These are phyloP conservation scores for Tarsius wallacei DNA, from an alignment of 2,797 vertebrate species.

Conservation along the genomic window DNA sequence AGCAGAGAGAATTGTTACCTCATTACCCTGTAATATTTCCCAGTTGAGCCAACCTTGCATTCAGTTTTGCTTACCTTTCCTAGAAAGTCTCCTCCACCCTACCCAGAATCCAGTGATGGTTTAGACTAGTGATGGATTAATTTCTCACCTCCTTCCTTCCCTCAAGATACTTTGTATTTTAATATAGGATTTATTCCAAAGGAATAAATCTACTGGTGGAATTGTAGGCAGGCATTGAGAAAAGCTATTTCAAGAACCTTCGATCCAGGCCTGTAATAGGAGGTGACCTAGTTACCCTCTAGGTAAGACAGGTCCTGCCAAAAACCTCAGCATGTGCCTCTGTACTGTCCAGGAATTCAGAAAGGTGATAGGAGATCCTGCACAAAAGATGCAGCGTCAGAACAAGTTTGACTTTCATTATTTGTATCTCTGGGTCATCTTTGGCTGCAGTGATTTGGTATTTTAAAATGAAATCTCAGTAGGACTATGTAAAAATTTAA, in stretches of 20 bases:
- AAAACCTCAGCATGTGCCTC: not conserved
- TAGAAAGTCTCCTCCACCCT: not conserved
- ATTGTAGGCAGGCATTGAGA: not conserved
- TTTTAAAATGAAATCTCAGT: slow-evolving; percentile 70
- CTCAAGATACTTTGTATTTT: slow-evolving; percentile 40
- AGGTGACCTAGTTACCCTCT: slow-evolving; percentile 65
- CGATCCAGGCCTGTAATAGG: not conserved
- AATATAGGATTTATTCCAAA: slow-evolving; percentile 57
- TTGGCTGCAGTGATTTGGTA: not conserved
- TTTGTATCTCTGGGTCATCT: slow-evolving; percentile 69
- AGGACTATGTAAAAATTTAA: not conserved
- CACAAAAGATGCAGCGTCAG: slow-evolving; percentile 11
- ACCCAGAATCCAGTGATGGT: not conserved
- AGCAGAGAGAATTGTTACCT: not conserved
- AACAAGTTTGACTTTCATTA: slow-evolving; percentile 61
- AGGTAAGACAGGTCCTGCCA: slow-evolving; percentile 47
- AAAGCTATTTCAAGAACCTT: slow-evolving; percentile 54
- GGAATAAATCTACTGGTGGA: slow-evolving; percentile 60
- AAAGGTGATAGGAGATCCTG: not conserved
- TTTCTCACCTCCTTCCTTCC: slow-evolving; percentile 22
- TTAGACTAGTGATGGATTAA: slow-evolving; percentile 32
- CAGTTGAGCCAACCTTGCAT: not conserved
- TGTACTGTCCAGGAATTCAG: slow-evolving; percentile 44
- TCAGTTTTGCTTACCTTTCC: not conserved
- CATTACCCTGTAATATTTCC: not conserved